Evolutionary conservation across 2,888 invertebrate genomes (phyloP), one percentile per base, ranked within the genome.

Genomic region (Allolobophora icterica): DNA sequence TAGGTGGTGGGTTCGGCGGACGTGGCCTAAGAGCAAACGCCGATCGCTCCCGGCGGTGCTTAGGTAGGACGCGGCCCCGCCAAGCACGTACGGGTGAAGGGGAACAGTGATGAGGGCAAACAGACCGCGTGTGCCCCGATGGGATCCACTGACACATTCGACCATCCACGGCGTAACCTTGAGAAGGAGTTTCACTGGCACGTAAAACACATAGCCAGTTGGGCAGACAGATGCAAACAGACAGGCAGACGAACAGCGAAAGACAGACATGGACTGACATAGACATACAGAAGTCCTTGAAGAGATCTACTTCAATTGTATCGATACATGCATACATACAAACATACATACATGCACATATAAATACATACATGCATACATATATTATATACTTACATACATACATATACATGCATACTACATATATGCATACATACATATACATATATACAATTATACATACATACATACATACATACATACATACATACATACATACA

Each of bases 131-230:
- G 52, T 24, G 52, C 52, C 71, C n/a, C 71, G 71, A n/a, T 71
- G 71, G n/a, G 71, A 71, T 71, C 71, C 71, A 71, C 71, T 71
- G 71, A 30, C 71, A 71, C 71, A 71, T 30, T 71, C 71, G n/a
- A 71, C 71, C 5, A 71, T 71, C 8, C 71, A 71, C n/a, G 30
- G 8, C 8, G 8, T 71, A n/a, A 71, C 71, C 71, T 71, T 71
- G 71, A 71, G 30, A 71, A n/a, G 71, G 71, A 71, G 71, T 71
- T n/a, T 71, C 71, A n/a, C 71, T 71, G 8, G 71, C 71, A 71
- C 71, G 71, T 71, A 89, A 89, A 89, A 89, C 89, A 89, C 35
- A 89, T 89, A 89, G 24, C 89, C 24, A 89, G 24, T 89, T 33
- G 13, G 38, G 21, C 30, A 38, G 89, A 34, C 38, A 34, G 34